phyloP scores from a whole-genome alignment of 2,888 invertebrate species.

The Melitaea athalia region DNA sequence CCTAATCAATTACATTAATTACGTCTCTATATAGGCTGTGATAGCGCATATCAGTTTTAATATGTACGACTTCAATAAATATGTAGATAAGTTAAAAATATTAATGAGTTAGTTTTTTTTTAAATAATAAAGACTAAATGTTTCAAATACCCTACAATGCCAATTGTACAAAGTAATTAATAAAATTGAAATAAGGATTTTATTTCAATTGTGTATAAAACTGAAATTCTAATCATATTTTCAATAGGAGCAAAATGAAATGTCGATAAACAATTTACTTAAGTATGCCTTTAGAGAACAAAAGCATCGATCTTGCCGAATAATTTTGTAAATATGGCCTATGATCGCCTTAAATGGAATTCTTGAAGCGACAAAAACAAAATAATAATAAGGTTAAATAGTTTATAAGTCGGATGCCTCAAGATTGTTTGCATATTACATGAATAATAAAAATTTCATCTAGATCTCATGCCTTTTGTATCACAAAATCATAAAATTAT shows the following conservation, averaged over 20 bases:
- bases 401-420: background rate
- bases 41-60: too few species aligned
- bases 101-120: too few species aligned
- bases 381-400: too few species aligned
- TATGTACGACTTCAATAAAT: too few species aligned
- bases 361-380: background rate
- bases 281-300: background rate
- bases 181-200: background rate
- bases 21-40: too few species aligned
- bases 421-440: background rate
- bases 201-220: background rate
- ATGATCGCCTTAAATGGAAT: background rate
- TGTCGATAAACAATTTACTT: constrained; percentile 7
- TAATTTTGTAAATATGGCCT: background rate
- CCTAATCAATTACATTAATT: too few species aligned
- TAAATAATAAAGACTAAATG: background rate
- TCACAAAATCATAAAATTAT: too few species aligned
- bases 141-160: background rate
- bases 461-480: too few species aligned
- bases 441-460: too few species aligned
- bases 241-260: background rate
- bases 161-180: background rate
- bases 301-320: background rate
- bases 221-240: background rate
- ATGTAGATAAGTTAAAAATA: too few species aligned